phyloP scores from a whole-genome alignment of 2,113 vertebrate species.

The Ciconia boyciana region DNA sequence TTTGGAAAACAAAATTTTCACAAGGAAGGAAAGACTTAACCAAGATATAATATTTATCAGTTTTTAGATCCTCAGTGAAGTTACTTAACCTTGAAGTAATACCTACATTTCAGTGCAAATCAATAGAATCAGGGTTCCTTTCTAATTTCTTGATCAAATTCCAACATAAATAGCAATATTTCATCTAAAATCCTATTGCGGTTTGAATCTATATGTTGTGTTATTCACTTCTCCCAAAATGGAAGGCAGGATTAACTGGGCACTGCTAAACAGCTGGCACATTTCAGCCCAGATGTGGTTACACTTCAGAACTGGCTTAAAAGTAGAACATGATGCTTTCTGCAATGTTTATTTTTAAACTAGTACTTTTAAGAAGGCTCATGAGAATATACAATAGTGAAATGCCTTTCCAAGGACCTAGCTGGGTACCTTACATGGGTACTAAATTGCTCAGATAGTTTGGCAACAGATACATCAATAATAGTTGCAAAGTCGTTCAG shows the following conservation, averaged over 20 bases:
- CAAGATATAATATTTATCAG: not conserved
- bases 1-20: not conserved
- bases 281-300: not conserved
- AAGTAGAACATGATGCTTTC: not conserved
- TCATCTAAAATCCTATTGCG: not conserved
- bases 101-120: not conserved
- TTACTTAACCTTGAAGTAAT: not conserved
- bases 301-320: not conserved
- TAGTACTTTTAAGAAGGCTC: not conserved
- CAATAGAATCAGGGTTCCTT: not conserved
- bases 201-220: not conserved
- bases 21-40: not conserved
- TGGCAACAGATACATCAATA: not conserved
- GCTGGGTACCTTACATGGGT: not conserved
- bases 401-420: not conserved
- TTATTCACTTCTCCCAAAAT: not conserved
- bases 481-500: not conserved
- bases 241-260: not conserved
- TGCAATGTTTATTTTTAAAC: not conserved
- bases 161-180: not conserved
- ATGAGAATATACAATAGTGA: not conserved
- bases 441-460: not conserved
- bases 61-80: not conserved
- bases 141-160: not conserved
- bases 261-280: not conserved